A percentile compares a stretch with the other conserved stretches of the same genome.
Conservation (phyloP, 2,797 vertebrate species). For the Prionace glauca region DNA sequence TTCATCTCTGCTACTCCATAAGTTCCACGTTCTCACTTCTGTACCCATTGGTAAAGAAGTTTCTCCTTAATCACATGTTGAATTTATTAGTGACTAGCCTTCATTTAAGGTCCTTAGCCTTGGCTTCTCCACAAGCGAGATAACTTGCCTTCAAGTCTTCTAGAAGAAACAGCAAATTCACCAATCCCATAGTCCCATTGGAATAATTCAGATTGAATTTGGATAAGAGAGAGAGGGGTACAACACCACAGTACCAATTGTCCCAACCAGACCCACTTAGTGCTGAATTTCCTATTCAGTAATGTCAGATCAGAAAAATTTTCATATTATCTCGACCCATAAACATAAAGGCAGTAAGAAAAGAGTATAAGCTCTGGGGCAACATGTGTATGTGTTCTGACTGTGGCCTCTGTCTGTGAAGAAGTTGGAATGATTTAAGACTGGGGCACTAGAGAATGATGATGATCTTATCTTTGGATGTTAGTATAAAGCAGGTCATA, state of each 20-base stretch:
- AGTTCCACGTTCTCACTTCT: background rate
- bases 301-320: background rate
- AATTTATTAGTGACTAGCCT: background rate
- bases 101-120: background rate
- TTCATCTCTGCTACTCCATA: background rate
- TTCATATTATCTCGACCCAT: no score
- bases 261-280: background rate
- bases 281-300: background rate
- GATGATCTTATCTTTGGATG: background rate
- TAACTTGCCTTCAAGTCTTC: background rate
- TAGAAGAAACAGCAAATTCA: background rate
- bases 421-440: no score
- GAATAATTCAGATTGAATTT: background rate
- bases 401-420: no score
- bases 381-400: no score
- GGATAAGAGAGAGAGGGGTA: background rate
- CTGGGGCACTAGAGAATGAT: background rate
- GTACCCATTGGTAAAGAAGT: background rate
- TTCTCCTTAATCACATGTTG: background rate
- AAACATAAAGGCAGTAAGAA: no score
- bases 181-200: background rate
- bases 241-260: background rate
- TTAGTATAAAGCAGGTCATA: background rate
- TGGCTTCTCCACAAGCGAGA: no score
- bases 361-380: no score